These are phyloP conservation scores for Atherinomorus stipes DNA, from an alignment of 2,113 vertebrate genomes.

Conservation along the genomic window DNA sequence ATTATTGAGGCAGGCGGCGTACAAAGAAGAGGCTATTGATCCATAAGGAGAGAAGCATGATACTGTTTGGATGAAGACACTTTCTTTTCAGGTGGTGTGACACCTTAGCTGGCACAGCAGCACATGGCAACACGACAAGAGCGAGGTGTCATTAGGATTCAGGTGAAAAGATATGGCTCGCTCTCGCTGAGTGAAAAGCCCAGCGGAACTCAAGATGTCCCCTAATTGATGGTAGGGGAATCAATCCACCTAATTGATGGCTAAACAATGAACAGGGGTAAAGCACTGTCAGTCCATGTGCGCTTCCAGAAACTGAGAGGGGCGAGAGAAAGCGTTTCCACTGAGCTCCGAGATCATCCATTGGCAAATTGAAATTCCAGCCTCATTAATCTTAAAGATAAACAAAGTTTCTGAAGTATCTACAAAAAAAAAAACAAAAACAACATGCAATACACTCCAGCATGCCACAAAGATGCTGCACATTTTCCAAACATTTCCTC, in stretches of 20 bases:
- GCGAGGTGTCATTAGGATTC: slow-evolving; percentile 63
- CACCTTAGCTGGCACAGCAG: slow-evolving; percentile 77
- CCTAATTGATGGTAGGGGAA: slow-evolving; percentile 66
- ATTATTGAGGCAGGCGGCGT: slow-evolving; percentile 73
- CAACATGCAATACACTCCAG: no score
- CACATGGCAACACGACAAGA: slow-evolving; percentile 67
- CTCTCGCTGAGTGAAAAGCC: slow-evolving; percentile 68
- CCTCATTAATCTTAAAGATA: background rate
- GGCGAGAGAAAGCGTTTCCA: slow-evolving; percentile 66
- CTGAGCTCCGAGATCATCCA: slow-evolving; percentile 57
- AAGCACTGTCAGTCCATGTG: slow-evolving; percentile 40
- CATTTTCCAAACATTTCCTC: no score
- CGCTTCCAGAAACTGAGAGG: slow-evolving; percentile 46
- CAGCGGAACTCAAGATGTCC: slow-evolving; percentile 67
- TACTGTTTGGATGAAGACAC: slow-evolving; percentile 77
- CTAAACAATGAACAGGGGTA: slow-evolving; percentile 47
- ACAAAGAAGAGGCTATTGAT: slow-evolving; percentile 78
- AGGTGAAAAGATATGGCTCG: slow-evolving; percentile 64
- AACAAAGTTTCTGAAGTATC: background rate
- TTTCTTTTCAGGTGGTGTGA: slow-evolving; percentile 85
- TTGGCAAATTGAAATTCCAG: slow-evolving; percentile 64
- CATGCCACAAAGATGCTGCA: no score
- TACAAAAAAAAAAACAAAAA: background rate
- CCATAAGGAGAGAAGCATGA: slow-evolving; percentile 73
- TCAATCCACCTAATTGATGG: slow-evolving; percentile 75